These are phyloP conservation scores for Corythaixoides concolor DNA, from an alignment of 2,113 vertebrate genomes.

Conservation along the genomic window DNA sequence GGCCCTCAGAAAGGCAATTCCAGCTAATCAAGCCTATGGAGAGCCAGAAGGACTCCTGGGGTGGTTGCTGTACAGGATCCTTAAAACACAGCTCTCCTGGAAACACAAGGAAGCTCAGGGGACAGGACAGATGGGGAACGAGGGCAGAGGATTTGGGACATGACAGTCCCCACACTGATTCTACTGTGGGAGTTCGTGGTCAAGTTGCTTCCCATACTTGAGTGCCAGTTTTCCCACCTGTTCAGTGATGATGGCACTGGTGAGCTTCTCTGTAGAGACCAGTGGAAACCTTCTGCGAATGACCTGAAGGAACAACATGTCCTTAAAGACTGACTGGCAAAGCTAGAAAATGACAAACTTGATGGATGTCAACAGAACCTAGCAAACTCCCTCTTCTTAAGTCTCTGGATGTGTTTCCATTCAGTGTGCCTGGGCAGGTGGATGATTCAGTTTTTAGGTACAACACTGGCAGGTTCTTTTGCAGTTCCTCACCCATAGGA, in stretches of 20 bases:
- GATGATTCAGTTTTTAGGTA: not conserved
- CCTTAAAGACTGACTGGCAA: not conserved
- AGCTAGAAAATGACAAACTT: not conserved
- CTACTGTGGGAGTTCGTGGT: not conserved
- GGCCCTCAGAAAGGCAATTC: not conserved
- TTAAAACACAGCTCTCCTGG: not conserved
- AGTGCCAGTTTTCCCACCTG: not conserved
- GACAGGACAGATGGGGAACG: not conserved
- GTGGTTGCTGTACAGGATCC: not conserved
- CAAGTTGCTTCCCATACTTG: fast-evolving
- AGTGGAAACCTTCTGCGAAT: fast-evolving
- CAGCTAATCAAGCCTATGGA: not conserved
- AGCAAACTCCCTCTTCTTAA: not conserved
- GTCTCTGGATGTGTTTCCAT: not conserved
- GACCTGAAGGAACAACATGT: fast-evolving
- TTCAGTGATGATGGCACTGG: not conserved
- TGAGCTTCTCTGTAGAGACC: not conserved
- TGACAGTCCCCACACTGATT: not conserved
- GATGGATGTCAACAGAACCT: not conserved
- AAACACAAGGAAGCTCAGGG: not conserved
- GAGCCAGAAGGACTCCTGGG: not conserved
- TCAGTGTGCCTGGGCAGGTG: not conserved
- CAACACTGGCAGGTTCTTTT: not conserved
- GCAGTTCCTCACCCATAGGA: not conserved
- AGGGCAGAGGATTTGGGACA: not conserved